Conservation (phyloP, 2,113 vertebrate genomes). For the Tetrao urogallus region DNA sequence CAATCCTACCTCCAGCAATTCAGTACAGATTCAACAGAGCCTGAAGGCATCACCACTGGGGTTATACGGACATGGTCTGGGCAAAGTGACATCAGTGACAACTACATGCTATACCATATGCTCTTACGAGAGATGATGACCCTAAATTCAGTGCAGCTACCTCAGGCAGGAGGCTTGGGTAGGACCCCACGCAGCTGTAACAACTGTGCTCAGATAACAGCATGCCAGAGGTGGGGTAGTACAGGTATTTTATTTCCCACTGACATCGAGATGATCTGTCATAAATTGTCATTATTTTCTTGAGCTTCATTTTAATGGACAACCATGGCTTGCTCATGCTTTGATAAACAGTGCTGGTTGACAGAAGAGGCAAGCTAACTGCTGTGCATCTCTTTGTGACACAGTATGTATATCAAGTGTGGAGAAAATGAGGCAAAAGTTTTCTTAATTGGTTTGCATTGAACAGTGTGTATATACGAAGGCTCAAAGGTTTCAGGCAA, state of each 20-base stretch:
- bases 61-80: background rate
- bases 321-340: background rate
- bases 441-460: background rate
- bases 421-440: background rate
- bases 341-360: background rate
- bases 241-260: background rate
- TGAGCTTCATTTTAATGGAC: background rate
- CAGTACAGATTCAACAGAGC: background rate
- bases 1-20: background rate
- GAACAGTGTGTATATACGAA: background rate
- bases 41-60: background rate
- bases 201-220: background rate
- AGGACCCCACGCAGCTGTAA: background rate
- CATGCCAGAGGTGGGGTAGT: background rate
- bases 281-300: background rate
- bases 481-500: background rate
- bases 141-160: background rate
- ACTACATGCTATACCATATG: background rate
- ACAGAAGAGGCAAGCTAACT: background rate
- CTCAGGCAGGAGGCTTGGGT: background rate
- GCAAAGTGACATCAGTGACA: rapidly evolving
- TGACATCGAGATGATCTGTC: background rate
- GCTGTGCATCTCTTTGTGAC: background rate
- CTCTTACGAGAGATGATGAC: background rate
- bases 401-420: background rate